These are phyloP conservation scores for Egretta garzetta DNA, from an alignment of 2,113 vertebrate species.

Conservation along the genomic window DNA sequence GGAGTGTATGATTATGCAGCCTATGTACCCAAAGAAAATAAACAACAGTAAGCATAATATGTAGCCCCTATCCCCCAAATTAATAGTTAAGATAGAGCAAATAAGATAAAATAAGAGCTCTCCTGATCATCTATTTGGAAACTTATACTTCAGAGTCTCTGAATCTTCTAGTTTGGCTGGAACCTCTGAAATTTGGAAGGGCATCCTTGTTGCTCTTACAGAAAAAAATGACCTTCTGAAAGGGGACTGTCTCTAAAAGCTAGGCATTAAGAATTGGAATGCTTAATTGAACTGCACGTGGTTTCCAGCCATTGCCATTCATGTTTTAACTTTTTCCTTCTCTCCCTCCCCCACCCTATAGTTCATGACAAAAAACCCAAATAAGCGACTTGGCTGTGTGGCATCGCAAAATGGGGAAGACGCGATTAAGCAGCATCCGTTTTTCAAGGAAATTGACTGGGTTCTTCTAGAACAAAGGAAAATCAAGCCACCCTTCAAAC, in stretches of 20 bases:
- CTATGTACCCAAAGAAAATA: background rate
- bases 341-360: constrained; percentile 40
- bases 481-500: constrained; percentile 97
- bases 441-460: constrained; percentile 99
- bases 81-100: background rate
- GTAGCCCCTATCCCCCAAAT: background rate
- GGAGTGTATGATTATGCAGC: background rate
- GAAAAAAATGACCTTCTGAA: background rate
- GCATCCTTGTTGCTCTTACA: background rate
- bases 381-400: constrained; percentile 95
- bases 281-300: background rate
- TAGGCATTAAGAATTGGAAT: background rate
- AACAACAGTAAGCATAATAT: background rate
- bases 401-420: constrained; percentile 91
- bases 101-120: background rate
- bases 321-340: background rate
- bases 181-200: background rate
- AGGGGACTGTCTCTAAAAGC: background rate
- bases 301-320: background rate
- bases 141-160: background rate
- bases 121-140: background rate
- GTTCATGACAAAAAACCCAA: constrained; percentile 99
- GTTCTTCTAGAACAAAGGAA: constrained; percentile 93
- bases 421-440: constrained; percentile 93
- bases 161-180: background rate